Evolutionary conservation across 2,797 vertebrate genomes (phyloP), one percentile per base, ranked within the genome.

Genomic region (Galagoides demidoff): DNA sequence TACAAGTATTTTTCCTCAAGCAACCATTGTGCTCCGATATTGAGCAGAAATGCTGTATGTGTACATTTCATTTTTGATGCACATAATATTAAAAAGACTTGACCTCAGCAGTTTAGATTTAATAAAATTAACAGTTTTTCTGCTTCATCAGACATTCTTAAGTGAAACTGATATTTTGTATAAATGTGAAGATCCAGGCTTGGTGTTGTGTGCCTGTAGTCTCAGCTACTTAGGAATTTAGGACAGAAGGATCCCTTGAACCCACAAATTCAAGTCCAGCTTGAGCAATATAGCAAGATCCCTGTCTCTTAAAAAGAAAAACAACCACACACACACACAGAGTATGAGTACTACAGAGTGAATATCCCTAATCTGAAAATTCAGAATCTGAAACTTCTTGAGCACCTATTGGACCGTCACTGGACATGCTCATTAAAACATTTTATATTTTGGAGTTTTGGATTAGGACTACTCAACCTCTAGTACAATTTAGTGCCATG

Each of bases 81-180:
- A 34, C 7, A 63, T n/a, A 90, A 61, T 86, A 70, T 83, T 87
- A 39, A 68, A 77, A 39, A 85, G 88, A 73, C 31, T 27, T 85
- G 74, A 74, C 61, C 17, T 85, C 76, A 81, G 22, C n/a, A n/a
- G 1, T 57, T 74, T 73, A 93, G 49, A 81, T 68, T 76, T 76
- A 61, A 70, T 74, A 86, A 85, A 74, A 4, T 61, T 17, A 93
- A 45, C 22, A 55, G 8, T 76, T 83, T 91, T 70, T 85, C 29
- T 86, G 7, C 77, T 77, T 84, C 34, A 10, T 66, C 45, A 93
- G 90, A 64, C 34, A 39, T 83, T 82, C 63, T 77, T 77, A 45
- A 59, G 34, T 76, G 39, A 94, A 92, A 64, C 63, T 87, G 76
- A 68, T 63, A 63, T 95, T 89, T 90, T 82, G 22, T 37, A 43